These are phyloP conservation scores for Stramonita haemastoma DNA, from an alignment of 2,888 invertebrate species.

Conservation along the genomic window DNA sequence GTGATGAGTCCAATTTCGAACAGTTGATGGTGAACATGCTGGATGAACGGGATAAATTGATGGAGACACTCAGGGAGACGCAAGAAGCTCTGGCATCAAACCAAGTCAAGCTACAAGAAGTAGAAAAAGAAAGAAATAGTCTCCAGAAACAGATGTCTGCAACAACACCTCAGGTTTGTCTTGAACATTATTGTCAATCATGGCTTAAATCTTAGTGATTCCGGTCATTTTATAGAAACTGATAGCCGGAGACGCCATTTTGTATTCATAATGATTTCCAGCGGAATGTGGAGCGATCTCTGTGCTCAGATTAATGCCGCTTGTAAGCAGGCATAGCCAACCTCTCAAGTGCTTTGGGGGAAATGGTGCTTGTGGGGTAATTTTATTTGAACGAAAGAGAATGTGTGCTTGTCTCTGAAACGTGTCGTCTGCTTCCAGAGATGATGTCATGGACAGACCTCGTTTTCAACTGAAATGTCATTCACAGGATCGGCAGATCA, in stretches of 20 bases:
- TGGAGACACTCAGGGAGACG: conserved; percentile 96
- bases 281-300: background rate
- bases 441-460: conserved; percentile 53
- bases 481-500: conserved; percentile 15
- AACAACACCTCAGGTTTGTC: conserved; percentile 94
- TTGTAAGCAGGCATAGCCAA: background rate
- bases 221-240: conserved; percentile 39
- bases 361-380: background rate
- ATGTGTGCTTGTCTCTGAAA: background rate
- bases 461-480: conserved; percentile 44
- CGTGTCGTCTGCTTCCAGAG: conserved; percentile 35
- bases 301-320: background rate
- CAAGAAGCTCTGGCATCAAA: conserved; percentile 83
- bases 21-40: conserved; percentile 99
- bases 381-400: background rate
- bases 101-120: conserved; percentile 86
- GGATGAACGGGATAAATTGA: conserved; percentile 98
- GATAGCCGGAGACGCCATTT: conserved; percentile 55
- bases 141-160: conserved; percentile 96
- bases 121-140: conserved; percentile 96
- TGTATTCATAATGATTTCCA: conserved; percentile 59
- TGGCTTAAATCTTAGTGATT: background rate
- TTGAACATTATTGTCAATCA: conserved; percentile 21
- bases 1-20: conserved; percentile 98
- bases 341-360: background rate